Percentiles rank a stretch among this genome's conserved stretches.
These are phyloP conservation scores for Colossoma macropomum DNA, from an alignment of 2,113 vertebrate species.

Conservation along the genomic window DNA sequence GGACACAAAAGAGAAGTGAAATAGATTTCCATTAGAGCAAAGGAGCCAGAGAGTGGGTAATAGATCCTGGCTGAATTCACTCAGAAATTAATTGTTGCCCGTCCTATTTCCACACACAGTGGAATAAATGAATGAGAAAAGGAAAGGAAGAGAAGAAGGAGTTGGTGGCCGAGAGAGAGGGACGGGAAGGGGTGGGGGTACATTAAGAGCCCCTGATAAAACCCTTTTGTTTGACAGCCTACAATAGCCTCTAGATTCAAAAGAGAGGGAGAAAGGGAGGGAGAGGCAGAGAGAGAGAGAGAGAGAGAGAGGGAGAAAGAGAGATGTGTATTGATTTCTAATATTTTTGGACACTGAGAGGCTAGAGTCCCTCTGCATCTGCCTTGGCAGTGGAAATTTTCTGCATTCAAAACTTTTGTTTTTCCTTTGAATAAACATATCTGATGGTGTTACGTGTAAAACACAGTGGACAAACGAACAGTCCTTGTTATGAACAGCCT, in stretches of 20 bases:
- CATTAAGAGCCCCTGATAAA: conserved; percentile 97
- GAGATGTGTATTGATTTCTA: conserved; percentile 54
- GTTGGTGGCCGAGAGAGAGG: conserved; percentile 79
- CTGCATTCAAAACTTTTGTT: conserved; percentile 35
- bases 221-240: conserved; percentile 93
- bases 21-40: conserved; percentile 99
- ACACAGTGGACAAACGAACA: background rate
- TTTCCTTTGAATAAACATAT: conserved; percentile 30
- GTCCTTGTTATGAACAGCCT: background rate
- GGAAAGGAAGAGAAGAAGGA: conserved; percentile 87
- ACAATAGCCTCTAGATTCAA: conserved; percentile 77
- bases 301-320: conserved; percentile 21
- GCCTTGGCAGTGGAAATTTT: conserved; percentile 10
- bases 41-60: conserved; percentile 98
- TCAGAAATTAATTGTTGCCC: conserved; percentile 99
- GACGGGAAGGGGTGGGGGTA: conserved; percentile 63
- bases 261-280: background rate
- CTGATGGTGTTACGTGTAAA: background rate
- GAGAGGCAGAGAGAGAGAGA: conserved; percentile 26
- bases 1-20: conserved; percentile 99
- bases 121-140: conserved; percentile 94
- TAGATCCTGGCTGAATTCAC: conserved; percentile 99
- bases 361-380: conserved; percentile 7
- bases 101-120: conserved; percentile 97
- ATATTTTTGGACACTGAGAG: conserved; percentile 42